Evolutionary conservation across 2,113 vertebrate species (phyloP).

Genomic region (Limnothrissa miodon): DNA sequence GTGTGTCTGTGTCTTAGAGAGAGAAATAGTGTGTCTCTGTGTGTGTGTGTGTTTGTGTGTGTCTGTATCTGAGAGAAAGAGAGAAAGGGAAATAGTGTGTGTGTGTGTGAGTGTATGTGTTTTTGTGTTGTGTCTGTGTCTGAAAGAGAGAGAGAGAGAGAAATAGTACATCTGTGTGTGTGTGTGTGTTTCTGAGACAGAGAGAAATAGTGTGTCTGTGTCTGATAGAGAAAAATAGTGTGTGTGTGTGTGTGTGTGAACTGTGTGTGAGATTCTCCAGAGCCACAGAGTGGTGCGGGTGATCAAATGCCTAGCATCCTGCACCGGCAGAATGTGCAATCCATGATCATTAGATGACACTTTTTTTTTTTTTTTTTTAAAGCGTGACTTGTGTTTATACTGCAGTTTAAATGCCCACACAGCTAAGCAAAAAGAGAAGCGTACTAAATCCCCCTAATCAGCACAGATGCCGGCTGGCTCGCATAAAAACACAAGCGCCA

Average conservation of each 20-base stretch:
- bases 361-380: neutral
- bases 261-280: neutral
- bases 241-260: neutral
- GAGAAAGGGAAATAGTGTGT: too few relatives aligned
- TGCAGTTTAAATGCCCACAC: constrained; percentile 17
- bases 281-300: neutral
- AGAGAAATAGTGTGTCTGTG: neutral
- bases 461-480: constrained; percentile 9
- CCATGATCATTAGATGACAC: constrained; percentile 18
- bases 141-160: neutral
- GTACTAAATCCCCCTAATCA: constrained; percentile 10
- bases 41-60: neutral
- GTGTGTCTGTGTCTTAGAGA: too few relatives aligned
- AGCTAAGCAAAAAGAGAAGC: neutral
- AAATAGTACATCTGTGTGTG: neutral
- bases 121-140: neutral
- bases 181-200: neutral
- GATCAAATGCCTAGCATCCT: neutral
- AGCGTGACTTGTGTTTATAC: constrained; percentile 18
- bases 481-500: neutral
- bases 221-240: neutral
- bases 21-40: neutral
- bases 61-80: neutral
- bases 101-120: neutral
- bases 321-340: neutral